Evolutionary conservation across 2,888 invertebrate species (phyloP), one percentile per base, ranked within the genome.

Genomic region (Blastobasis lacticolella): DNA sequence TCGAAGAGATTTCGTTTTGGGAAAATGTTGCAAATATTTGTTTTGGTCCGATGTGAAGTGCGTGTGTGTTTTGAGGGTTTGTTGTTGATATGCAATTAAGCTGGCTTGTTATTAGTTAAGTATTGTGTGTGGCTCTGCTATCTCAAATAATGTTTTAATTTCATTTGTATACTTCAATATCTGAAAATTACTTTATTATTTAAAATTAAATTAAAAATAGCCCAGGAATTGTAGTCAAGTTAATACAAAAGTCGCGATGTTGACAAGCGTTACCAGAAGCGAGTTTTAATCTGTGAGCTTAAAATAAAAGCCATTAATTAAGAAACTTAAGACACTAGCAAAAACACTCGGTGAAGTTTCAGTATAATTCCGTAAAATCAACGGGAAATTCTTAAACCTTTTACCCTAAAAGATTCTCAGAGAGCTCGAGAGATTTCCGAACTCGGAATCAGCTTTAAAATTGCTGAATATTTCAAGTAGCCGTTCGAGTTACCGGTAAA

Each of bases 401-500:
- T 67, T 58, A 63, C 61, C 62, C 58, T 62, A 60, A 70, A 74
- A 73, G 70, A 73, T 75, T 75, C 67, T 66, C 64, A 70, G 69
- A 74, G 45, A 69, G 68, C 70, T 68, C 23, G 23, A 23, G 70
- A 76, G 77, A 81, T 82, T 78, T 68, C 71, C 69, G 60, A 78
- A 78, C 67, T 78, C 71, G 73, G 75, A 80, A 81, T 80, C 75
- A 69, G 71, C 69, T 68, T 69, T 73, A 75, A 78, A 78, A 76
- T 72, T 65, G 66, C 67, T 75, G 71, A 79, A 77, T 75, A 77
- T 73, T 74, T 72, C 63, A 71, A 64, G 64, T 60, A 57, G 53
- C 57, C 55, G 57, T 57, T 54, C 46, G 55, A 58, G 54, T 60
- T 57, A 49, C 57, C 58, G 57, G 55, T 54, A 59, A 69, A 67